Conservation (phyloP, 92 coral and sea anemone genomes). For the Phenganax subtilis region DNA sequence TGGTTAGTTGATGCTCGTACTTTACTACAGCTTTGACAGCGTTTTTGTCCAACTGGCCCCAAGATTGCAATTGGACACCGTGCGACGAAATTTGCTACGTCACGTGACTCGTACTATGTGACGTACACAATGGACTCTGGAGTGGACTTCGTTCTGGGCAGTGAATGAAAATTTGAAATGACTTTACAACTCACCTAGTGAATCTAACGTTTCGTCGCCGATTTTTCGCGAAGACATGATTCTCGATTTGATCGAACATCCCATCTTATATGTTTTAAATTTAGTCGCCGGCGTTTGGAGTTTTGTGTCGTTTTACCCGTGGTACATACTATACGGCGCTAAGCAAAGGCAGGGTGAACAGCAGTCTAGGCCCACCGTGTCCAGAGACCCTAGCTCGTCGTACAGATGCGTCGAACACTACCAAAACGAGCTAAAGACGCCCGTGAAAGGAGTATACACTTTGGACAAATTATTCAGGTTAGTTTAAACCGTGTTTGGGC, state of each 20-base stretch:
- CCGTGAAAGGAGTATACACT: conserved; percentile 77
- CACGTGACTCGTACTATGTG: background rate
- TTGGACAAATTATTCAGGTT: conserved; percentile 95
- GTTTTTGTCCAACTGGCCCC: background rate
- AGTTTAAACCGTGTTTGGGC: background rate
- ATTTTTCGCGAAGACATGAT: conserved; percentile 49
- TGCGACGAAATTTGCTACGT: background rate
- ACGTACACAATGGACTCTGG: conserved; percentile 35
- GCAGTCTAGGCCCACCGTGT: conserved; percentile 71
- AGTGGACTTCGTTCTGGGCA: conserved; percentile 60
- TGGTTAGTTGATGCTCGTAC: too few species aligned
- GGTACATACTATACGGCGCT: conserved; percentile 87
- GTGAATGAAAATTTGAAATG: background rate
- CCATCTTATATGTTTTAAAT: conserved; percentile 79
- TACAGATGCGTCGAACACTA: conserved; percentile 88
- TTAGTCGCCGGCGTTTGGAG: conserved; percentile 94
- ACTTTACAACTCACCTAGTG: background rate
- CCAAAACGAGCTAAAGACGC: conserved; percentile 67
- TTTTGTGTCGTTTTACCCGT: conserved; percentile 78
- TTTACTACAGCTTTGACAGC: too few species aligned
- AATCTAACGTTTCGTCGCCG: background rate
- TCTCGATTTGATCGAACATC: conserved; percentile 72
- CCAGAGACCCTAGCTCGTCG: conserved; percentile 71
- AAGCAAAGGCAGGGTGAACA: conserved; percentile 61
- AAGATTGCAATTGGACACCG: background rate